These are phyloP conservation scores for Noctua janthina DNA, from an alignment of 2,888 invertebrate species.

Conservation along the genomic window DNA sequence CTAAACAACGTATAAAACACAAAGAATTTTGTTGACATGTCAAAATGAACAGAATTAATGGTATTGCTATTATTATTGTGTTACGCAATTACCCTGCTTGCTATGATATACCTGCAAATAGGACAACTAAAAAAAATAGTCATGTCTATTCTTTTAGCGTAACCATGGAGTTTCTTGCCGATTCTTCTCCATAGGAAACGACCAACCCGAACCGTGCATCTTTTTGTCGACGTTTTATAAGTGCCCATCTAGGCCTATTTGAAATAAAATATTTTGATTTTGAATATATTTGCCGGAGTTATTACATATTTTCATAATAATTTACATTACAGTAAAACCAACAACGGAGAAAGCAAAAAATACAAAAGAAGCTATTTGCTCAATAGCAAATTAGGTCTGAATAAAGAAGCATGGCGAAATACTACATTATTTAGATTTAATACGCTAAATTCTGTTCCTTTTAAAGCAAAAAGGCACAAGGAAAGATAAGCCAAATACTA, in stretches of 20 bases:
- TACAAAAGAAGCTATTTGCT: neutral
- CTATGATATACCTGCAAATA: neutral
- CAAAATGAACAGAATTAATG: too few relatives aligned
- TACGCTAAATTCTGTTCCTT: constrained; percentile 9
- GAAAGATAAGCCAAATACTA: constrained; percentile 32
- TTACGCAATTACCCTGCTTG: neutral
- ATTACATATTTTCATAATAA: neutral
- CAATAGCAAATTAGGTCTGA: neutral
- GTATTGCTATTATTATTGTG: too few relatives aligned
- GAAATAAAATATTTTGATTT: too few relatives aligned
- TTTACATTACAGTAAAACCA: neutral
- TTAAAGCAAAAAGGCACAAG: constrained; percentile 14
- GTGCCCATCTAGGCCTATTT: too few relatives aligned
- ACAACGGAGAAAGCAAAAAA: neutral
- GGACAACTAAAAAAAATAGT: neutral
- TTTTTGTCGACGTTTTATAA: too few relatives aligned
- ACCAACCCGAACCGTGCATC: too few relatives aligned
- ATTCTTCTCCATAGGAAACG: too few relatives aligned
- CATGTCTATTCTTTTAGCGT: too few relatives aligned
- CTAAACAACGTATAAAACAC: too few relatives aligned
- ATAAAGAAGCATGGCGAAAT: neutral
- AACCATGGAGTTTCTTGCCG: too few relatives aligned
- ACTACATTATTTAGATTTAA: constrained; percentile 49
- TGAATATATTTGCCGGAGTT: neutral
- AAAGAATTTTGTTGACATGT: too few relatives aligned